Base-by-base conservation (phyloP, 92 coral and sea anemone genomes). In the Epizoanthus scotinus region DNA sequence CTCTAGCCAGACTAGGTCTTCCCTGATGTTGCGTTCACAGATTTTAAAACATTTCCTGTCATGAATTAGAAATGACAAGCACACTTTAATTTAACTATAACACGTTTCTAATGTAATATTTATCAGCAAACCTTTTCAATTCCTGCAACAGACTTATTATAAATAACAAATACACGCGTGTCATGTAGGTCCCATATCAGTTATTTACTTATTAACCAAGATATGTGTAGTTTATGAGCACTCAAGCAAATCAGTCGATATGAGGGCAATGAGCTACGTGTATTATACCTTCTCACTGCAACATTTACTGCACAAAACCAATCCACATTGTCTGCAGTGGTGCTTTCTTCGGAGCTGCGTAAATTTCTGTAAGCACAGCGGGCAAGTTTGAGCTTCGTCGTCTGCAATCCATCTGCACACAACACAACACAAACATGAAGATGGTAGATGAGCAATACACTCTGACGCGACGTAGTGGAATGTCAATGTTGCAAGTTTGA, bases 291-390 rank as follows among this genome's bases (percentile, higher is more conserved):
- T 96, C 64, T 96, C 99, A 82, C 84, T 93, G 65, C 99, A 96
- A 71, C 99, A 96, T 68, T 93, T 96, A 84, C 88, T 92, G 59
- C 99, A 96, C 36, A 93, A 71, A 22, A 96, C 92, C 52, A 79
- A 86, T 44, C 99, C 99, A 81, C 99, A 96, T 53, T 91, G 98
- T 25, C 99, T 83, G 70, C 99, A 96, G 59, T 96, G 99, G 70
- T 96, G 99, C 66, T 90, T 91, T 81, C 99, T 79, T 7, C 99
- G 95, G 27, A 96, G 79, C 80, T 93, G 98, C 14, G 94, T 96
- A 55, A 96, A 96, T 79, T 89, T 89, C 86, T 96, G 98, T 10
- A 69, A 65, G 49, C 99, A 96, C 73, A 93, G 82, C 15, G 92
- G 92, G 69, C 99, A 96, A 63, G 56, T 61, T 66, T 86, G 93